Evolutionary conservation across 2,888 invertebrate species (phyloP).

Genomic region (Eupithecia centaureata): DNA sequence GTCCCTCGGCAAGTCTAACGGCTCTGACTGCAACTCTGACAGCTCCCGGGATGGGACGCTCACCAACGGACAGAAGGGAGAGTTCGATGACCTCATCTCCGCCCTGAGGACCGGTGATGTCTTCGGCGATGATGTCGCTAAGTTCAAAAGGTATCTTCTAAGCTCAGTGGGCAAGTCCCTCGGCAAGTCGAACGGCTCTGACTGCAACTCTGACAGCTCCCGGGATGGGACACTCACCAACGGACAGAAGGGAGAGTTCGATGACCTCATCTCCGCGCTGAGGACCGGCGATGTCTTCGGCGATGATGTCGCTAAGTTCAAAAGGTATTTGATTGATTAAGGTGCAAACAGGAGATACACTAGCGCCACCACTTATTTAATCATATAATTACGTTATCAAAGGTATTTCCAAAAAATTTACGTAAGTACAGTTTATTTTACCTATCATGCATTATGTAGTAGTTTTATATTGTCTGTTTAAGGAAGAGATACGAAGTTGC

Average conservation of each 20-base stretch:
- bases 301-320: conserved; percentile 96
- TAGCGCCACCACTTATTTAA: no score
- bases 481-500: no score
- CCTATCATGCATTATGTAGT: no score
- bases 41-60: conserved; percentile 66
- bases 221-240: conserved; percentile 69
- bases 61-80: conserved; percentile 88
- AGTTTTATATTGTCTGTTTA: no score
- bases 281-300: conserved; percentile 98
- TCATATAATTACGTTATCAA: no score
- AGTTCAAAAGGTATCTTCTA: conserved; percentile 87
- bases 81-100: conserved; percentile 98
- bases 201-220: conserved; percentile 75
- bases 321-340: no score
- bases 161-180: conserved; percentile 90
- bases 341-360: no score
- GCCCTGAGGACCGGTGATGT: conserved; percentile 97
- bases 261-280: conserved; percentile 96
- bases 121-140: conserved; percentile 97
- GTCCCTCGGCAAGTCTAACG: conserved; percentile 85
- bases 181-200: conserved; percentile 84
- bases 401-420: no score
- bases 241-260: conserved; percentile 94
- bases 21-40: conserved; percentile 82
- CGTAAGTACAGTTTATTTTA: no score